phyloP scores from a whole-genome alignment of 37 sponge, comb jelly and placozoan species.

The Lycopodina hypogea region DNA sequence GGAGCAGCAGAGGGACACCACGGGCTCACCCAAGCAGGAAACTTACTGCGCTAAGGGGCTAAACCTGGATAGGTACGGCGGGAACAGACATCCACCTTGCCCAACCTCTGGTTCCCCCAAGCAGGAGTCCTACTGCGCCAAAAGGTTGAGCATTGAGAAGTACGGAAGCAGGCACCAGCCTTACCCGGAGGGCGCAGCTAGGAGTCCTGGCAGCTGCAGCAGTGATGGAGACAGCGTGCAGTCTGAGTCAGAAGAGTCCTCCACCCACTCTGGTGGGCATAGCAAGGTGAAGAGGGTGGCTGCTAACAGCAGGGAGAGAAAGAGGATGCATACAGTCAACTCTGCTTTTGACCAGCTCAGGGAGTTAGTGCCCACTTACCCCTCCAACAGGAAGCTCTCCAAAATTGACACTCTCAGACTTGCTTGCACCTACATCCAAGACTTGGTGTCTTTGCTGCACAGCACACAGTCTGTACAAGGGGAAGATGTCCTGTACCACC shows the following conservation, averaged over 20 bases:
- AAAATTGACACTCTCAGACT: conserved; percentile 87
- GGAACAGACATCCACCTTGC: too few species aligned
- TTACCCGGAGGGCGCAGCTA: conserved; percentile 10
- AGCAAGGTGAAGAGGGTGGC: conserved; percentile 43
- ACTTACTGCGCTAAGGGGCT: conserved; percentile 11
- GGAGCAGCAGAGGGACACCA: too few species aligned
- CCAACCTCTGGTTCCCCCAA: conserved; percentile 18
- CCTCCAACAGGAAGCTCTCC: conserved; percentile 88
- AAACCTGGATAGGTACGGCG: background rate
- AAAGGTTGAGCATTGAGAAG: background rate
- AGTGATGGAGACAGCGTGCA: conserved; percentile 43
- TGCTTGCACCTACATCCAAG: conserved; percentile 83
- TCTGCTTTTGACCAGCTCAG: conserved; percentile 86
- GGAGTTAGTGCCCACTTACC: conserved; percentile 85
- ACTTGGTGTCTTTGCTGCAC: conserved; percentile 60
- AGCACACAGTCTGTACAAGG: conserved; percentile 27
- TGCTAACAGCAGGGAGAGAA: conserved; percentile 86
- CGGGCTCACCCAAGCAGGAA: conserved; percentile 4
- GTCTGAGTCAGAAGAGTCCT: background rate
- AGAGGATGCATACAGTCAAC: conserved; percentile 91
- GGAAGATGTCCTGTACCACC: conserved; percentile 23
- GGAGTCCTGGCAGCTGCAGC: conserved; percentile 43
- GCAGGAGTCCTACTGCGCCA: conserved; percentile 5
- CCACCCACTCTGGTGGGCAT: background rate
- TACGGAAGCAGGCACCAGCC: conserved; percentile 22